Evolutionary conservation across 1,140 invertebrate species (phyloP).

Genomic region (Onthophagus taurus): DNA sequence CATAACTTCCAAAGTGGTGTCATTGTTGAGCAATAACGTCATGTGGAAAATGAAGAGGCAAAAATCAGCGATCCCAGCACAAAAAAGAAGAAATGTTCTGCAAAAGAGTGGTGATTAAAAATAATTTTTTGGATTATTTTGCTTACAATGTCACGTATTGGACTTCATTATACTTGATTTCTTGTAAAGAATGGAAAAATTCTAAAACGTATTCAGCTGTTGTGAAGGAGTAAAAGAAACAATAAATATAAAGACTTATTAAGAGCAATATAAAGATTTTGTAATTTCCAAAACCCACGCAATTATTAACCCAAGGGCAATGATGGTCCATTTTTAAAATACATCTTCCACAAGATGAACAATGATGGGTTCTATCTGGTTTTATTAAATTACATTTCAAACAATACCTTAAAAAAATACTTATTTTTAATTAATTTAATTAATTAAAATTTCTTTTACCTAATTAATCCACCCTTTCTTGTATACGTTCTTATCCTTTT

Average conservation of each 20-base stretch:
- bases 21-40: background rate
- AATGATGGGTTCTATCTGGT: constrained; percentile 32
- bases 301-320: constrained; percentile 70
- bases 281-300: constrained; percentile 45
- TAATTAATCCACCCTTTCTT: constrained; percentile 4
- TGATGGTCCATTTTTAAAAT: constrained; percentile 67
- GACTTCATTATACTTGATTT: too few relatives aligned
- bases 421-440: too few relatives aligned
- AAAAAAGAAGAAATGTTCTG: too few relatives aligned
- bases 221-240: constrained; percentile 22
- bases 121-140: too few relatives aligned
- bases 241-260: constrained; percentile 23
- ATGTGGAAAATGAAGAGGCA: background rate
- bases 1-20: constrained; percentile 7
- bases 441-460: background rate
- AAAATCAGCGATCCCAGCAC: background rate
- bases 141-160: too few relatives aligned
- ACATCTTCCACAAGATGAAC: constrained; percentile 40
- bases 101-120: too few relatives aligned
- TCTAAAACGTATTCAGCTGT: constrained; percentile 17
- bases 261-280: constrained; percentile 29
- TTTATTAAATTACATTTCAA: constrained; percentile 28
- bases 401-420: constrained; percentile 25
- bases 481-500: constrained; percentile 7
- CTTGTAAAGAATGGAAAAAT: too few relatives aligned